Conservation (phyloP, 1,140 invertebrate genomes). For the Vanessa atalanta region DNA sequence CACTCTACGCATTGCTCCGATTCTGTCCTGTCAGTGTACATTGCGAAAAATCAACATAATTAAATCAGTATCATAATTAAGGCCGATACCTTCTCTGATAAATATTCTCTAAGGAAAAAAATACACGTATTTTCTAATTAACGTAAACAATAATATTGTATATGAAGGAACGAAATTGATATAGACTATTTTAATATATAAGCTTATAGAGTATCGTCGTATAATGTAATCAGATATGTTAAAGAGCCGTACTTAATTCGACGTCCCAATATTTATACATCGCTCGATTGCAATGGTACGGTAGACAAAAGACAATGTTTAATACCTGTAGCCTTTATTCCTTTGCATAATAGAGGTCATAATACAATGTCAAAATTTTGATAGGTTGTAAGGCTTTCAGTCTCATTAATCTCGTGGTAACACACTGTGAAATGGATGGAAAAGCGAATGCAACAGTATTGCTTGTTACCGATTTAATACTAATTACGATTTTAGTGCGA, state of each 20-base stretch:
- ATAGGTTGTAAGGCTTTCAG: slow-evolving; percentile 7
- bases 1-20: too few species aligned
- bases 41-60: too few species aligned
- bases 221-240: slow-evolving; percentile 2
- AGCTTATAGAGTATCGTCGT: not conserved
- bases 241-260: not conserved
- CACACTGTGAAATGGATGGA: slow-evolving; percentile 37
- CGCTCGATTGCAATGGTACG: slow-evolving; percentile 1
- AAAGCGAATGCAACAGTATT: slow-evolving; percentile 27
- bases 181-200: not conserved
- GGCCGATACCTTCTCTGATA: too few species aligned
- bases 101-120: too few species aligned
- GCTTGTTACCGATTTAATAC: slow-evolving; percentile 20
- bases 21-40: too few species aligned
- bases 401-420: slow-evolving; percentile 33
- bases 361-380: not conserved
- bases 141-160: not conserved
- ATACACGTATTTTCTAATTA: not conserved
- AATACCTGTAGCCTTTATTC: slow-evolving; percentile 10
- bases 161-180: not conserved
- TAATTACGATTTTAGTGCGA: slow-evolving; percentile 14
- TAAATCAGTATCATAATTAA: too few species aligned
- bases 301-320: not conserved
- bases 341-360: not conserved
- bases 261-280: slow-evolving; percentile 16